Conservation (phyloP, 2,797 vertebrate genomes). For the Chaunax sp. region DNA sequence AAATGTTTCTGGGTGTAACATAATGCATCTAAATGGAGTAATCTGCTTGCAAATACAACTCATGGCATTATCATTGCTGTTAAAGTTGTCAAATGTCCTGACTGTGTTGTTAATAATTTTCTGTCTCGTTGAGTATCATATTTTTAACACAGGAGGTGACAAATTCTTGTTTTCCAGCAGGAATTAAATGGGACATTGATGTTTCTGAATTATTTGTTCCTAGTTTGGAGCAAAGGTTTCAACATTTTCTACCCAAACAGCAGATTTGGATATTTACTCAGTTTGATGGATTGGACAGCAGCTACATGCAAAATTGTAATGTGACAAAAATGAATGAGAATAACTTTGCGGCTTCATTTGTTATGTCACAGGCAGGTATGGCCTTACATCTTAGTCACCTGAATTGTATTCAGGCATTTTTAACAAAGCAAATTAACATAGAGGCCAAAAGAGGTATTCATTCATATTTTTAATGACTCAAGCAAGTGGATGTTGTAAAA, state of each 20-base stretch:
- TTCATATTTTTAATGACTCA: too few relatives aligned
- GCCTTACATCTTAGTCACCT: not conserved
- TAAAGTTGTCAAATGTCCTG: constrained; percentile 9
- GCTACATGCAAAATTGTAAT: not conserved
- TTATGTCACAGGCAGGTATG: not conserved
- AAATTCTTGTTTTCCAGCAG: constrained; percentile 1
- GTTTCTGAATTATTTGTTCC: constrained; percentile 1
- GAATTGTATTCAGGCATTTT: not conserved
- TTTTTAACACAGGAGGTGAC: not conserved
- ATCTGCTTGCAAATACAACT: not conserved
- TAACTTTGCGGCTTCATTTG: not conserved
- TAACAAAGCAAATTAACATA: not conserved
- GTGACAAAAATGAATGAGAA: constrained; percentile 4
- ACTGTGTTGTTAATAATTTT: constrained; percentile 30
- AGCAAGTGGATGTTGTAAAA: too few relatives aligned
- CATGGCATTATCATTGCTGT: not conserved
- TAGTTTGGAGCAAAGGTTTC: not conserved
- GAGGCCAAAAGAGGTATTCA: too few relatives aligned
- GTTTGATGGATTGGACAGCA: constrained; percentile 3
- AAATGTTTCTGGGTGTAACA: constrained; percentile 7
- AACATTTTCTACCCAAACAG: not conserved
- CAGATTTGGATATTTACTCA: constrained; percentile 14
- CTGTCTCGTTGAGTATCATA: constrained; percentile 26
- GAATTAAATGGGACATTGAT: constrained; percentile 17
- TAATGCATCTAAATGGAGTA: not conserved